Conservation (phyloP, 2,113 vertebrate species). For the Cynoglossus semilaevis region DNA sequence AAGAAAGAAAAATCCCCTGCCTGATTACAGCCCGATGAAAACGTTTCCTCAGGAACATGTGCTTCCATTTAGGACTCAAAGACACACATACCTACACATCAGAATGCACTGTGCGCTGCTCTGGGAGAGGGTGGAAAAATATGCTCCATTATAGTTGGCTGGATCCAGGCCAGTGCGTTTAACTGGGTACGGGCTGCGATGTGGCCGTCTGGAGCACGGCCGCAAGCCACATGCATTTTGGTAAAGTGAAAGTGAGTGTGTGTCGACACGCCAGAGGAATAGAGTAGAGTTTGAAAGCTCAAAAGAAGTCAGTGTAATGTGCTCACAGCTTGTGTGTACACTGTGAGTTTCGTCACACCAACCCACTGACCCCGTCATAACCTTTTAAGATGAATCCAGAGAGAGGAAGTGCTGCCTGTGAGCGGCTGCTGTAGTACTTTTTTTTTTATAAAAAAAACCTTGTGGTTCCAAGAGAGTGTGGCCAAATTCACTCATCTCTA, state of each 20-base stretch:
- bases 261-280: conserved; percentile 2
- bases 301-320: conserved; percentile 20
- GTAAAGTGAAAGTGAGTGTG: conserved; percentile 23
- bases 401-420: conserved; percentile 32
- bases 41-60: conserved; percentile 72
- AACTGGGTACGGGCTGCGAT: conserved; percentile 45
- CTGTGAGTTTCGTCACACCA: conserved; percentile 11
- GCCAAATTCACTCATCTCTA: conserved; percentile 29
- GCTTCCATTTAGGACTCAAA: conserved; percentile 79
- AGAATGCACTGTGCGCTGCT: conserved; percentile 51
- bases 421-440: conserved; percentile 50
- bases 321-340: conserved; percentile 10
- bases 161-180: conserved; percentile 51
- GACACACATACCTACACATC: conserved; percentile 72
- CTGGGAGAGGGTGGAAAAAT: conserved; percentile 62
- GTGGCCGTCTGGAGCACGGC: conserved; percentile 39
- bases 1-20: conserved; percentile 28
- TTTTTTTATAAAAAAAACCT: too few species aligned
- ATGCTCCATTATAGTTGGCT: conserved; percentile 65
- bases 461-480: conserved; percentile 41
- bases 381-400: conserved; percentile 10
- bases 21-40: conserved; percentile 77
- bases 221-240: conserved; percentile 35
- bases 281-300: conserved; percentile 1
- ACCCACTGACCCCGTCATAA: conserved; percentile 26